Conservation (phyloP, 1,140 invertebrate genomes). For the Agrypnia vestita region DNA sequence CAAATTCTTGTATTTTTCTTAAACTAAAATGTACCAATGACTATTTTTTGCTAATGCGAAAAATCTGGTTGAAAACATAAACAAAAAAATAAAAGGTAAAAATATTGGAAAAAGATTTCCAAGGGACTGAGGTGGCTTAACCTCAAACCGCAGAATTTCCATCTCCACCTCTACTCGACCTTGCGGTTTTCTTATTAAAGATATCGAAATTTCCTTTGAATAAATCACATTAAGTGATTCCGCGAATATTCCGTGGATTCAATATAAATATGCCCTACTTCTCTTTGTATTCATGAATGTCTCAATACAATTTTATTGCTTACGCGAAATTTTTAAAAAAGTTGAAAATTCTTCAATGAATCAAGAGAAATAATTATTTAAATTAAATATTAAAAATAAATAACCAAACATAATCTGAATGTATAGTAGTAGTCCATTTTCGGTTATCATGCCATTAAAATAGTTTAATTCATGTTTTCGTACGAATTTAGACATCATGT, state of each 20-base stretch:
- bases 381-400: background rate
- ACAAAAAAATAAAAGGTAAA: background rate
- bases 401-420: too few species aligned
- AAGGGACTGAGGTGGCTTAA: background rate
- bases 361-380: background rate
- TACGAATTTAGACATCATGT: too few species aligned
- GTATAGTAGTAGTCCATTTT: too few species aligned
- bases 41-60: too few species aligned
- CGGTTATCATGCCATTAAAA: too few species aligned
- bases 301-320: constrained; percentile 27
- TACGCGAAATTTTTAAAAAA: background rate
- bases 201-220: constrained; percentile 38
- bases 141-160: background rate
- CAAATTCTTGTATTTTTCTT: too few species aligned
- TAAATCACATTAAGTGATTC: constrained; percentile 37
- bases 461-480: too few species aligned
- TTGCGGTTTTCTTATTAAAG: constrained; percentile 37
- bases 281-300: constrained; percentile 30
- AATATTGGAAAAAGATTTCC: background rate
- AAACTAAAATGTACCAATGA: too few species aligned
- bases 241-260: constrained; percentile 27
- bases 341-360: background rate
- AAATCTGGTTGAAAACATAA: background rate
- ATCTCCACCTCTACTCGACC: constrained; percentile 3
- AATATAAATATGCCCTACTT: constrained; percentile 25